Base-by-base conservation (phyloP, 1,140 invertebrate species). In the Stratiolaelaps scimitus region DNA sequence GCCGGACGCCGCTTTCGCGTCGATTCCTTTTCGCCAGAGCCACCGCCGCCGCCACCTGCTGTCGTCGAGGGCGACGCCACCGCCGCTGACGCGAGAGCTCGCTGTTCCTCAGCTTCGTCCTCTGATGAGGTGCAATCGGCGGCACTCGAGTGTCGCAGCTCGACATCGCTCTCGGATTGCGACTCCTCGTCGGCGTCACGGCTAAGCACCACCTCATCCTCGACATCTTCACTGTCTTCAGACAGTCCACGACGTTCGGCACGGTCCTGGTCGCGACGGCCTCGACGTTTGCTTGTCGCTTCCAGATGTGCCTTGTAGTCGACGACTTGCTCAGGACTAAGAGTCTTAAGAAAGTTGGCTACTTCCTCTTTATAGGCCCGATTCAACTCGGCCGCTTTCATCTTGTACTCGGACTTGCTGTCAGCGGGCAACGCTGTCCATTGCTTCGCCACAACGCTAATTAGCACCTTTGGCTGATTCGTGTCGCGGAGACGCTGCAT, bases 271-370 rank as follows among this genome's bases (percentile, higher is more conserved):
- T 60, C 23, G 15, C 53, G 53, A 26, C 53, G 53, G 26, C 53
- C 53, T 26, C 53, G 15, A 2, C 53, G 53, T 26, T 60, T 60
- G 53, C 23, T 60, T 34, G 53, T 60, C 1, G 53, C 53, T 60
- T 60, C 53, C 2, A 60, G 53, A 60, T 60, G 53, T 4, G 53
- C 53, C 10, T 60, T 60, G 53, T 60, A 60, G 26, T 60, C 53
- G 15, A 23, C 53, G 4, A 19, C 34, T 23, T 60, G 53, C 0
- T 60, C 53, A 17, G 53, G 53, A 60, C 34, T 26, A 15, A 60
- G 20, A 2, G 53, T 60, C 26, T 60, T 60, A 17, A 60, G 53
- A 23, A 60, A 60, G 53, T 60, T 60, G 15, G 26, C 34, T 6
- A 60, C 53, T 34, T 60, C 53, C 26, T 60, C 53, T 34, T 60